Conservation (phyloP, 2,797 vertebrate species). For the Caiman crocodilus region DNA sequence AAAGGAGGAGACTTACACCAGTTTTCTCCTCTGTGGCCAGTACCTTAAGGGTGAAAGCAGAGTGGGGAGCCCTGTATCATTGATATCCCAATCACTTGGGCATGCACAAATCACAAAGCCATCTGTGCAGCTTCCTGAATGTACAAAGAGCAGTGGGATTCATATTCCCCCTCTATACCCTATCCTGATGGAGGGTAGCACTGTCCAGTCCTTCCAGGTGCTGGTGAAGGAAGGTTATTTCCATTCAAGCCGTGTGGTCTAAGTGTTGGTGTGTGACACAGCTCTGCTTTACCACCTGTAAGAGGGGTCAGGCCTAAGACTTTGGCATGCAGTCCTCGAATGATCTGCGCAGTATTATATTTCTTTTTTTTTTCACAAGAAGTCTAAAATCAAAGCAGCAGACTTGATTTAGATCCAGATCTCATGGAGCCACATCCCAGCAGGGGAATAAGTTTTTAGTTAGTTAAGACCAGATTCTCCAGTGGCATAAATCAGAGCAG, state of each 20-base stretch:
- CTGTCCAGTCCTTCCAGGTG: not conserved
- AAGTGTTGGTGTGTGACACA: not conserved
- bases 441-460: not conserved
- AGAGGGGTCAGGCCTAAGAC: fast-evolving
- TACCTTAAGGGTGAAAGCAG: not conserved
- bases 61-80: not conserved
- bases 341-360: not conserved
- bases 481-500: not conserved
- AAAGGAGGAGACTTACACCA: fast-evolving
- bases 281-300: not conserved
- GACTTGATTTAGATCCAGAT: not conserved
- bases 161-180: too few relatives aligned
- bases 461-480: not conserved
- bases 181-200: not conserved
- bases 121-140: not conserved
- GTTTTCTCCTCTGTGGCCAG: fast-evolving
- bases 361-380: not conserved
- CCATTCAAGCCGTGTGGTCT: not conserved
- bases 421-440: not conserved
- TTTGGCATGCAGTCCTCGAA: fast-evolving
- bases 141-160: not conserved
- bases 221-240: not conserved
- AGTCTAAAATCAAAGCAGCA: not conserved
- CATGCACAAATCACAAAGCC: fast-evolving
- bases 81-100: not conserved